These are phyloP conservation scores for Brienomyrus brachyistius DNA, from an alignment of 2,113 vertebrate genomes.

Conservation along the genomic window DNA sequence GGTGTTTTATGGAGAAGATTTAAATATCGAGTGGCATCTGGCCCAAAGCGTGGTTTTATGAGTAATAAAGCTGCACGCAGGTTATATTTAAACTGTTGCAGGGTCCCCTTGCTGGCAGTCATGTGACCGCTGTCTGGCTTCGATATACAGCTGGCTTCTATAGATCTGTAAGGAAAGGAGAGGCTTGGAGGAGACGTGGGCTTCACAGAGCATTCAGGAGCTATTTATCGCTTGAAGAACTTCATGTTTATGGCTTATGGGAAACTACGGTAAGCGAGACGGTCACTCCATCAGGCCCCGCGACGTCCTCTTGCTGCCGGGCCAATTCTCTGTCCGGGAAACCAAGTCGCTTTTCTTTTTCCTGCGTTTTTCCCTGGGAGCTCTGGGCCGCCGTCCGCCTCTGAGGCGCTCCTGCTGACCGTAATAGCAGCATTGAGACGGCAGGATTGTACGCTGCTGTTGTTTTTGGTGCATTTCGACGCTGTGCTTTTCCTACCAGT, in stretches of 20 bases:
- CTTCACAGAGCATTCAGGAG: background rate
- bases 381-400: background rate
- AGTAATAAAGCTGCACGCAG: background rate
- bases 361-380: background rate
- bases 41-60: slow-evolving; percentile 11
- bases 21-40: background rate
- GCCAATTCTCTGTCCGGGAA: background rate
- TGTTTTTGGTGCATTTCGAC: background rate
- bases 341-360: background rate
- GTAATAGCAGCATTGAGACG: background rate
- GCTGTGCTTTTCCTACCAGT: background rate
- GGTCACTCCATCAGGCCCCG: too few species aligned
- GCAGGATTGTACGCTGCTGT: background rate
- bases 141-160: background rate
- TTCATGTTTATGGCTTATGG: background rate
- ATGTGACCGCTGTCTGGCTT: background rate
- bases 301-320: background rate
- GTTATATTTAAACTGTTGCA: slow-evolving; percentile 5
- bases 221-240: background rate
- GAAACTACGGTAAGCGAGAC: background rate
- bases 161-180: background rate
- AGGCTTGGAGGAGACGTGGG: background rate
- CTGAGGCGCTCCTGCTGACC: background rate
- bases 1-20: background rate
- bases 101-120: background rate